A percentile compares a stretch with the other conserved stretches of the same genome.
Evolutionary conservation across 2,113 vertebrate genomes (phyloP).

Genomic region (Podarcis raffonei): DNA sequence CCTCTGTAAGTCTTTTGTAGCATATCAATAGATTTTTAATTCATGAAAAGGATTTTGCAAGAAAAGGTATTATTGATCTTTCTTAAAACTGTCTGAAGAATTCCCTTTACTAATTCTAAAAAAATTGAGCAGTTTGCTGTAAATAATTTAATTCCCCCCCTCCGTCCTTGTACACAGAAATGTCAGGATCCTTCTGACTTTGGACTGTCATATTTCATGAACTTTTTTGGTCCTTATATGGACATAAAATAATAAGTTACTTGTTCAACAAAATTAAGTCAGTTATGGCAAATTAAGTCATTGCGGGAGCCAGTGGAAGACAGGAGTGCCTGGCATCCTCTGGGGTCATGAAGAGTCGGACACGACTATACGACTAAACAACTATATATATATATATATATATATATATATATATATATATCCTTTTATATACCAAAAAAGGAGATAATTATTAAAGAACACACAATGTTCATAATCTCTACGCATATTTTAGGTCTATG

Average conservation of each 20-base stretch:
- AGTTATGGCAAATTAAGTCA: constrained; percentile 5
- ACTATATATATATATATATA: no score
- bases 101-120: constrained; percentile 61
- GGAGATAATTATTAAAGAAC: background rate
- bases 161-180: constrained; percentile 54
- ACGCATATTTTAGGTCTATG: background rate
- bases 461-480: no score
- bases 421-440: background rate
- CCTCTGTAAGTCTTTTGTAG: constrained; percentile 6
- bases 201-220: constrained; percentile 46
- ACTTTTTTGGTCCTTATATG: constrained; percentile 33
- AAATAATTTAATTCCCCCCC: constrained; percentile 60
- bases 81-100: constrained; percentile 70
- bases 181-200: constrained; percentile 48
- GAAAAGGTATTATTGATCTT: constrained; percentile 71
- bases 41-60: constrained; percentile 58
- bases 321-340: no score
- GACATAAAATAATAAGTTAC: constrained; percentile 37
- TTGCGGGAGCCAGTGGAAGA: no score
- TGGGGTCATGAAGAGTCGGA: no score
- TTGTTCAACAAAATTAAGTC: constrained; percentile 24
- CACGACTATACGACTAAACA: no score
- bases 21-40: constrained; percentile 49
- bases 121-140: constrained; percentile 68
- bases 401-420: no score